These are phyloP conservation scores for Venustoraphidia nigricollis DNA, from an alignment of 2,888 invertebrate genomes.

Conservation along the genomic window DNA sequence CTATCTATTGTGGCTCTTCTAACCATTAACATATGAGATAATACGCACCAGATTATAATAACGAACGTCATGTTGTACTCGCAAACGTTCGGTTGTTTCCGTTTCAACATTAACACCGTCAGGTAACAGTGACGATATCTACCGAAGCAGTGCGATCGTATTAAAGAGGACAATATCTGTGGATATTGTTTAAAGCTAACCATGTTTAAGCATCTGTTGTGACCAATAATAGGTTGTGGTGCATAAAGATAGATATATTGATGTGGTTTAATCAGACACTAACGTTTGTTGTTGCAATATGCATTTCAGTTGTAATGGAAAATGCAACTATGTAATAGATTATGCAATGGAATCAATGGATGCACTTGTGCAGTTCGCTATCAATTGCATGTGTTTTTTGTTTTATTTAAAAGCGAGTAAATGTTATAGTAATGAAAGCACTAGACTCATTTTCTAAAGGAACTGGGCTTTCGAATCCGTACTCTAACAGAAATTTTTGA, in stretches of 20 bases:
- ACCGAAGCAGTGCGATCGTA: background rate
- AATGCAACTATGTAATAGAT: no score
- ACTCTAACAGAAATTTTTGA: no score
- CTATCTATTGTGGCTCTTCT: conserved; percentile 21
- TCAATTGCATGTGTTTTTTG: no score
- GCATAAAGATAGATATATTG: conserved; percentile 1
- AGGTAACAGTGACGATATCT: background rate
- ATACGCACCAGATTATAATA: conserved; percentile 9
- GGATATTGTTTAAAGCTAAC: conserved; percentile 6
- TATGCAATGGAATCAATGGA: no score
- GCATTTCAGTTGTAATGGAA: no score
- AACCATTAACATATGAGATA: conserved; percentile 21
- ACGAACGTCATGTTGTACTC: background rate
- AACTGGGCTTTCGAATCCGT: no score
- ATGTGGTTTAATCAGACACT: conserved; percentile 6
- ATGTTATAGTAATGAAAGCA: no score
- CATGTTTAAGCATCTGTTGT: conserved; percentile 7
- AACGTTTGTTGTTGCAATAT: background rate
- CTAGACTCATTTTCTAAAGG: no score
- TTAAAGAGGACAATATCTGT: background rate
- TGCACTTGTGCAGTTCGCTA: no score
- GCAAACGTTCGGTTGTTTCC: background rate
- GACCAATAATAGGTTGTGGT: conserved; percentile 4
- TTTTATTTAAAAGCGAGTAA: no score
- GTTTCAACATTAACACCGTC: background rate